Percentiles rank a stretch among this genome's conserved stretches.
These are phyloP conservation scores for Atrichornis clamosus DNA, from an alignment of 2,113 vertebrate genomes.

Conservation along the genomic window DNA sequence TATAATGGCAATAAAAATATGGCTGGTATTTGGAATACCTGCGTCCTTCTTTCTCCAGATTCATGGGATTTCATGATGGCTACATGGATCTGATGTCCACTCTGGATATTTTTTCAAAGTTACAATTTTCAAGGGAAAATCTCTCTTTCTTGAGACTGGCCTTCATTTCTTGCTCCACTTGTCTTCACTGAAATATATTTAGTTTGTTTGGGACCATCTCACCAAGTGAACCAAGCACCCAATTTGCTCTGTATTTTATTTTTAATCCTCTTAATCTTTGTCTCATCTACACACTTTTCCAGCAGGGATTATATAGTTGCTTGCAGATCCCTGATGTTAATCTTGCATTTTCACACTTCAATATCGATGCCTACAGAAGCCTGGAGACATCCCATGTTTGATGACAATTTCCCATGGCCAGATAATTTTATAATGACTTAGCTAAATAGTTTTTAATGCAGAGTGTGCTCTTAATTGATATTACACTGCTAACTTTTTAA, in stretches of 20 bases:
- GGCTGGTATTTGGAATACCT: not conserved
- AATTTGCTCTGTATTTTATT: not conserved
- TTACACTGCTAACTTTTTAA: conserved; percentile 8
- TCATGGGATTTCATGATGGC: not conserved
- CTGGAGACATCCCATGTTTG: not conserved
- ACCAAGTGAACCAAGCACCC: not conserved
- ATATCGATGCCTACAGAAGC: not conserved
- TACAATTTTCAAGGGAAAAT: not conserved
- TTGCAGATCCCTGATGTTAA: not conserved
- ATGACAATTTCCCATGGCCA: not conserved
- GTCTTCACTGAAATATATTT: not conserved
- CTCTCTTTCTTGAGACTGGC: not conserved
- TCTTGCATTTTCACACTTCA: not conserved
- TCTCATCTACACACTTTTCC: not conserved
- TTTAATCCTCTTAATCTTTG: not conserved
- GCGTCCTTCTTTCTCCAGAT: not conserved
- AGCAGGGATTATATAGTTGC: not conserved
- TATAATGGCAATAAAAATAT: not conserved
- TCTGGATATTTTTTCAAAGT: not conserved
- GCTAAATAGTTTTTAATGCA: conserved; percentile 29
- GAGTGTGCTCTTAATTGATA: not conserved
- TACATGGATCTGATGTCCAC: not conserved
- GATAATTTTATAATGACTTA: conserved; percentile 32
- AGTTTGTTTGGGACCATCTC: not conserved
- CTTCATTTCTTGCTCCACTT: not conserved